Evolutionary conservation across 1,140 invertebrate species (phyloP), one percentile per base, ranked within the genome.

Genomic region (Formica exsecta): DNA sequence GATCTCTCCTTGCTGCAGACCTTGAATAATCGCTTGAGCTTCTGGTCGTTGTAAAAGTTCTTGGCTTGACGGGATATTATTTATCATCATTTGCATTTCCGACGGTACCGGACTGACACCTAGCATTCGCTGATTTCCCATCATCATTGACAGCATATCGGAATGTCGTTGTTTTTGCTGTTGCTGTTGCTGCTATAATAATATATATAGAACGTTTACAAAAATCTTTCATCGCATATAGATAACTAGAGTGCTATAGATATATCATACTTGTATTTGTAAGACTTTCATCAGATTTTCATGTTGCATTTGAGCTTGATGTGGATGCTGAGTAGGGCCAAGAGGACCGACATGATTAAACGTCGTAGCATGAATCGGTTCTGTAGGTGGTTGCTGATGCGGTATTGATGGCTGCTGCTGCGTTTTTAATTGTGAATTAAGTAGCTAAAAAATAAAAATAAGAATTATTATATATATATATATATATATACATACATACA

Each of bases 1-100:
- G n/a, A 98, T 96, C 92, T 97, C 97, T 71, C 97, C 97, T 32
- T 96, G 96, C 89, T 96, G 96, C 86, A 97, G 93, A 96, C 97
- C 97, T 93, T 97, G 96, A 90, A 97, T 96, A 54, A 97, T 97
- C 57, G 96, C 97, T 92, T 97, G 96, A 7, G 97, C 97, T 94
- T 98, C 97, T 0, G 97, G 97, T 87, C 97, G 93, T 91, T 97
- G 97, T 48, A 97, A 90, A 65, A 97, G 93, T 81, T 97, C 97
- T 51, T 96, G 94, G 13, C 93, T 94, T 3, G 95, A 92, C 51
- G 96, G 92, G 51, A 95, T 91, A 91, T 94, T 95, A 54, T 95
- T 95, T 13, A 96, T 94, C 90, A 96, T 95, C 88, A 95, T 94
- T 86, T 96, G 95, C 80, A 96, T 92, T 41, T 96, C 96, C 16